These are phyloP conservation scores for Nycticebus coucang DNA, from an alignment of 2,113 vertebrate species.

Conservation along the genomic window DNA sequence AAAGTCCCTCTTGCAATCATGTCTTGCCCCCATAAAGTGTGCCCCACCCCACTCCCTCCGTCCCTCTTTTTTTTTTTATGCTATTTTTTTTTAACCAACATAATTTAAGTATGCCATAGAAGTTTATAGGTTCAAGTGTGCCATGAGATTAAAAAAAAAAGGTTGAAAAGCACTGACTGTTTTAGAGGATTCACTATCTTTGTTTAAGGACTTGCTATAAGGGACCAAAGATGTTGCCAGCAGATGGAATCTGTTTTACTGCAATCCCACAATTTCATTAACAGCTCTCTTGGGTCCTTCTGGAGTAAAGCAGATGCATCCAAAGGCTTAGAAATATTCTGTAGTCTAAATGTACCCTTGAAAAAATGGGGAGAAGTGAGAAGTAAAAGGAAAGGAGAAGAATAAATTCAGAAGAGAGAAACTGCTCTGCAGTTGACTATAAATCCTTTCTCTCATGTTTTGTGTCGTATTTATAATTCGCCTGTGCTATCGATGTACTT, in stretches of 20 bases:
- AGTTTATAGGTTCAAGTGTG: too few species aligned
- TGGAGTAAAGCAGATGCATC: not conserved
- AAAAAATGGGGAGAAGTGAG: not conserved
- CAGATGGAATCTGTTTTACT: not conserved
- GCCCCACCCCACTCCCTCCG: too few species aligned
- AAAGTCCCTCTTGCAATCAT: too few species aligned
- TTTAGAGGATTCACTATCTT: not conserved
- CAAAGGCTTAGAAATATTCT: fast-evolving
- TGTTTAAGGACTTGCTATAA: not conserved
- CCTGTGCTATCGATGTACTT: fast-evolving
- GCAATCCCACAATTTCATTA: not conserved
- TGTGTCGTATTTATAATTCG: not conserved
- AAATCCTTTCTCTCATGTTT: not conserved
- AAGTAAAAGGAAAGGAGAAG: not conserved
- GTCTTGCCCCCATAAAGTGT: too few species aligned
- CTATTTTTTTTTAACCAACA: too few species aligned
- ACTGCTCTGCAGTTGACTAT: not conserved
- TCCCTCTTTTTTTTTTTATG: too few species aligned
- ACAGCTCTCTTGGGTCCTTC: not conserved
- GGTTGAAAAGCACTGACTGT: too few species aligned
- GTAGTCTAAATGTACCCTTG: not conserved
- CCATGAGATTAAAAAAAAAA: not conserved
- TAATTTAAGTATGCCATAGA: too few species aligned
- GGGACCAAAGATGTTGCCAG: fast-evolving
- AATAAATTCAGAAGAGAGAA: not conserved